These are phyloP conservation scores for Anoplopoma fimbria DNA, from an alignment of 2,113 vertebrate genomes.

Conservation along the genomic window DNA sequence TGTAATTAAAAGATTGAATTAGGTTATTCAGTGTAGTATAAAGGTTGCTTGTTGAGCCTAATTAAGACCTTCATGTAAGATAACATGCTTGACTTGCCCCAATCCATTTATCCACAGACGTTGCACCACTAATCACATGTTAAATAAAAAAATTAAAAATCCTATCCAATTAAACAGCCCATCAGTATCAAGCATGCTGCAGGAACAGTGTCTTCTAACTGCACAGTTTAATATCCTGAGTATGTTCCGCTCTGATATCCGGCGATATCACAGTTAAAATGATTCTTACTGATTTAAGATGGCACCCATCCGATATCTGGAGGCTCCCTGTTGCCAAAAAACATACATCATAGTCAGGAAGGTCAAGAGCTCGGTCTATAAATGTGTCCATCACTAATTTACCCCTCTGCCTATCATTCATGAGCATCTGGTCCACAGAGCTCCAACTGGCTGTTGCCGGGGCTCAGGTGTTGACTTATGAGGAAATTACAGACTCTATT, in stretches of 20 bases:
- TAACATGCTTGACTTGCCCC: constrained; percentile 47
- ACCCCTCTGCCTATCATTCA: constrained; percentile 70
- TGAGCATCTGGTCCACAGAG: constrained; percentile 48
- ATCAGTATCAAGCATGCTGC: constrained; percentile 16
- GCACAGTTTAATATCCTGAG: constrained; percentile 17
- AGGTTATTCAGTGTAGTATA: constrained; percentile 18
- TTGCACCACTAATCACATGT: constrained; percentile 28
- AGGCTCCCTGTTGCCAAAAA: constrained; percentile 58
- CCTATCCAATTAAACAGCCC: constrained; percentile 28
- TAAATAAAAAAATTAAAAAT: constrained; percentile 14
- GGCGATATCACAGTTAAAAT: too few species aligned
- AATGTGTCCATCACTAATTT: constrained; percentile 80
- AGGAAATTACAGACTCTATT: constrained; percentile 53
- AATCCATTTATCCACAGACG: constrained; percentile 37
- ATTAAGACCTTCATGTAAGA: constrained; percentile 54
- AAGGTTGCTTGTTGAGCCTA: constrained; percentile 34
- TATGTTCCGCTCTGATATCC: constrained; percentile 40
- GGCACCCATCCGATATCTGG: constrained; percentile 66
- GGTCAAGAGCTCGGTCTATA: constrained; percentile 73
- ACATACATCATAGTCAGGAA: constrained; percentile 73
- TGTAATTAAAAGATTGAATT: constrained; percentile 23
- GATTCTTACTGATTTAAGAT: constrained; percentile 67
- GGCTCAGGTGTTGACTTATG: constrained; percentile 56
- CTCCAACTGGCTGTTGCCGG: constrained; percentile 13
- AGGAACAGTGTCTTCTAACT: constrained; percentile 13